Base-by-base conservation (phyloP, 2,797 vertebrate genomes). In the Phrynocephalus forsythii region DNA sequence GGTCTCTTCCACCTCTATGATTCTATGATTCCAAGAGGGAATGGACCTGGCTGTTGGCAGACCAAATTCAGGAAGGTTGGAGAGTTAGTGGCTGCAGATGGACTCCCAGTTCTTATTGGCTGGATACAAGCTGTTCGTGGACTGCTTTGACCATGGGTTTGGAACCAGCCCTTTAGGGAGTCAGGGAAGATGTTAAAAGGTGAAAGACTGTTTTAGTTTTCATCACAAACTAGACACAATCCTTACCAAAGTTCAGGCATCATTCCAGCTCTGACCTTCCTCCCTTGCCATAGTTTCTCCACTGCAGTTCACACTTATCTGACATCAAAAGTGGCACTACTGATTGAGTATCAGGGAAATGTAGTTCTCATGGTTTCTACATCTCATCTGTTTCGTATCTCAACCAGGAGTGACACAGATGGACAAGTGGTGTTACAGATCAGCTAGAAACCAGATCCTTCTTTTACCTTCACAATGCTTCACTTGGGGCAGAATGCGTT, bases 401-500 rank as follows among this genome's bases (percentile, higher is more conserved):
- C 24, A 26, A 26, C 13, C 33, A 48, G 33, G 38, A 63, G 11
- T 24, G 79, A 66, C 79, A 33, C 18, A 22, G 50, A 52, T n/a
- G 26, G 4, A 38, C 10, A 86, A 92, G 92, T 67, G 8, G 71
- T 90, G 84, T 66, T 5, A 0, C 90, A 87, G 5, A 50, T 73
- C 1, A 9, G 22, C 82, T 28, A 0, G 75, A 0, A 0, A 79
- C 80, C 83, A 91, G 91, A 84, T 92, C 30, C 72, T 84, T 86
- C 60, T 95, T 84, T 87, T 86, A 88, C 91, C 82, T 92, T 94
- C 78, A 92, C 88, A 88, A 91, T 86, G 93, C 94, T 92, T 94
- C 89, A 95, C 94, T 94, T 91, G 86, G 86, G 28, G 9, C 20
- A 73, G 86, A 94, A 92, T 80, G 89, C 88, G 95, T 94, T 94